Base-by-base conservation (phyloP, 2,113 vertebrate genomes). In the Cheirogaleus medius region DNA sequence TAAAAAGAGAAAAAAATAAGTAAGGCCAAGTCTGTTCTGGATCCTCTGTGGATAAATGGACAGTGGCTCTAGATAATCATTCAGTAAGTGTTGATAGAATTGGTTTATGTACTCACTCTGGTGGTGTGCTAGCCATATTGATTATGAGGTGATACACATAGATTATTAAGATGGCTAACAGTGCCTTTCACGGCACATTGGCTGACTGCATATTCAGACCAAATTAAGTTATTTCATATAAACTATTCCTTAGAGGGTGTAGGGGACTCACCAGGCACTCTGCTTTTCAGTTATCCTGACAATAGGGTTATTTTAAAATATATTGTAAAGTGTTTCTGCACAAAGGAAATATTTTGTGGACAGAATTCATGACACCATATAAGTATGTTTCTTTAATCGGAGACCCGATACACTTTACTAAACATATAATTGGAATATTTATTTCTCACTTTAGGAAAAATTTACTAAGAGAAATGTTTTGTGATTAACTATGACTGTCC, bases 361-460 rank as follows among this genome's bases (percentile, higher is more conserved):
- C 85, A 34, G 66, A 90, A 97, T 66, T 96, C 52, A 69, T 47
- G 76, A 85, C 32, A 87, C 29, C 18, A 68, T 68, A 44, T 23
- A 92, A 92, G 52, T 76, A 89, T 49, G 14, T 77, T 91, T 81
- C 64, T 94, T 96, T 96, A 95, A 93, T 85, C 94, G 54, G 80
- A 97, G 96, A 94, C 54, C 90, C 27, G 66, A 87, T 90, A 82
- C 14, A 74, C 32, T 96, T 66, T 94, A 63, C 32, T 96, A 96
- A 96, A 94, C 54, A 86, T 91, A 92, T 97, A 96, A 96, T 90
- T 96, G 92, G 80, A 90, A 87, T 94, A 91, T 86, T 94, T 95
- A 82, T 97, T 94, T 95, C 73, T 92, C 56, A 69, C 44, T 73
- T 94, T 68, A 90, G 44, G 39, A 93, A 85, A 56, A 42, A 29